Conservation (phyloP, 2,113 vertebrate species). For the Arothron firmamentum region DNA sequence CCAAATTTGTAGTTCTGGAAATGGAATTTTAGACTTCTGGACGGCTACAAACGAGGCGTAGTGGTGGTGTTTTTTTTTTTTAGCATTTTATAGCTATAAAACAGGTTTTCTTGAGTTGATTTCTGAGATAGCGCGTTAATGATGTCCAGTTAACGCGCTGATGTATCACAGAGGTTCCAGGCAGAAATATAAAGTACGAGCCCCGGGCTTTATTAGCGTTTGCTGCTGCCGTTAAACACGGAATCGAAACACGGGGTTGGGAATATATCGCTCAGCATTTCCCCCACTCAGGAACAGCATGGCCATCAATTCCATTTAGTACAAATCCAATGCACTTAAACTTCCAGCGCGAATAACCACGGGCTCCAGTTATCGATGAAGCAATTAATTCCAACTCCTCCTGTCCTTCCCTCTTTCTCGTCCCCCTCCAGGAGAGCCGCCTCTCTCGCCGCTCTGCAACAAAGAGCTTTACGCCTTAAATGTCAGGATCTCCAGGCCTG, state of each 20-base stretch:
- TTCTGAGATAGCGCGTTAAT: too few relatives aligned
- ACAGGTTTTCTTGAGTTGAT: too few relatives aligned
- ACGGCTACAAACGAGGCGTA: too few relatives aligned
- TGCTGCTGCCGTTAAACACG: slow-evolving; percentile 32
- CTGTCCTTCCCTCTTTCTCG: slow-evolving; percentile 22
- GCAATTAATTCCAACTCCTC: slow-evolving; percentile 69
- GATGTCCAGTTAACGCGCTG: too few relatives aligned
- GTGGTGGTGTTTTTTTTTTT: too few relatives aligned
- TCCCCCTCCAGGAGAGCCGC: slow-evolving; percentile 2
- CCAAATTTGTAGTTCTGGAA: slow-evolving; percentile 20
- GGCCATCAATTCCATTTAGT: slow-evolving; percentile 74
- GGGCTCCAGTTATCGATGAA: slow-evolving; percentile 73
- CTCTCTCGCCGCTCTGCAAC: slow-evolving; percentile 2
- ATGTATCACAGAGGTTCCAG: too few relatives aligned
- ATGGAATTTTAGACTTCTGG: slow-evolving; percentile 19
- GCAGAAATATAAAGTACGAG: too few relatives aligned
- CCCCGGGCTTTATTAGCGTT: not conserved
- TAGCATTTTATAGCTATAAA: too few relatives aligned
- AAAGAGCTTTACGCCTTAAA: slow-evolving; percentile 11
- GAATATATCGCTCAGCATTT: slow-evolving; percentile 62
- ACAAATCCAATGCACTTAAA: slow-evolving; percentile 79
- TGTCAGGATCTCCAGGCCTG: not conserved
- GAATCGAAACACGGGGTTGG: slow-evolving; percentile 19
- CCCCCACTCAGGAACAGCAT: slow-evolving; percentile 60
- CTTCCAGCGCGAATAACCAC: slow-evolving; percentile 68